Evolutionary conservation across 1,140 invertebrate genomes (phyloP), one percentile per base, ranked within the genome.

Genomic region (Littorina saxatilis): DNA sequence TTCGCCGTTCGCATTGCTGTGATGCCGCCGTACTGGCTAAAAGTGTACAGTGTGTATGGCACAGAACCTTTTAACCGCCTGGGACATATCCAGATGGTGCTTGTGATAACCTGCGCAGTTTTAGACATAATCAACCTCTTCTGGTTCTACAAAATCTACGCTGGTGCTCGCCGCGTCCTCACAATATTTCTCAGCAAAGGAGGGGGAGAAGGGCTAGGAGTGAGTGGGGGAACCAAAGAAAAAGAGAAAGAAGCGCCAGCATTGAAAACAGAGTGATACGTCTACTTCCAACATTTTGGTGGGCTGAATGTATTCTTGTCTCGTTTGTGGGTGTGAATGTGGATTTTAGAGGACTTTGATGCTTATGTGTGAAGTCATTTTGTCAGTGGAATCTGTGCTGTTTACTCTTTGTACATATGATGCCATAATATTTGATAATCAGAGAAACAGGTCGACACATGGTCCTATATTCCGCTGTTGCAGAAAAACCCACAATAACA

Each of bases 121-220:
- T 80, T 92, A 27, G 91, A 92, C 81, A 75, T 87, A 17, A 89
- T 91, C 39, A 92, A 92, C 84, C 50, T 92, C 40, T 87, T 85
- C 78, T 92, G 91, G 91, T 91, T 92, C 80, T 87, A 87, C 79
- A 92, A 89, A 85, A 89, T 92, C 74, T 87, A 82, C 68, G 66
- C 83, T 63, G 91, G 91, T 37, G 86, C 85, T 13, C 70, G 82
- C 32, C 90, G 87, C 79, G 86, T 90, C 3, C 74, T 86, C 3
- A 84, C 40, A 20, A 74, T 84, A 63, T 84, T 78, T 75, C 76
- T 77, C 32, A 32, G 40, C 7, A 82, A 73, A 29, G 52, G 80
- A 73, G 58, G 15, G 40, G 15, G 40, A 11, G 82, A 35, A 27
- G 58, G 66, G 15, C 70, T 39, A 43, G 39, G 1, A n/a, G 32